These are phyloP conservation scores for Microtus montanus DNA, from an alignment of 2,113 vertebrate genomes.

Conservation along the genomic window DNA sequence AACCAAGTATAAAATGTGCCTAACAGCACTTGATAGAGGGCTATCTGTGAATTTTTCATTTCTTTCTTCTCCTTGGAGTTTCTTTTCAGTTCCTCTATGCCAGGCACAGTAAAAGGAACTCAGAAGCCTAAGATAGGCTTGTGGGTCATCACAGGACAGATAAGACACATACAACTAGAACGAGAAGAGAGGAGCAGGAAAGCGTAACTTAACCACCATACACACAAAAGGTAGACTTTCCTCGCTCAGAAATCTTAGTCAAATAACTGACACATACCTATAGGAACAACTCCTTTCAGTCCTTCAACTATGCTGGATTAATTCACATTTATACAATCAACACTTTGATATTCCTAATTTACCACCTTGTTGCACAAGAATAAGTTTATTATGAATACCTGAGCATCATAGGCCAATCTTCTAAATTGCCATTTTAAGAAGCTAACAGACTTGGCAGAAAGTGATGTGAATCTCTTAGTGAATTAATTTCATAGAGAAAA, in stretches of 20 bases:
- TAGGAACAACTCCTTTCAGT: not conserved
- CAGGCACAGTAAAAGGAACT: not conserved
- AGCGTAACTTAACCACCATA: not conserved
- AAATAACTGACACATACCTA: not conserved
- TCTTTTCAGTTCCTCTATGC: not conserved
- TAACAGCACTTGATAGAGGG: not conserved
- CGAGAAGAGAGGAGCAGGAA: not conserved
- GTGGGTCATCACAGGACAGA: not conserved
- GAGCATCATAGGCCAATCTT: not conserved
- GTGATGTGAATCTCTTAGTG: constrained; percentile 19
- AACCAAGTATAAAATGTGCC: not conserved
- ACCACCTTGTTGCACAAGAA: constrained; percentile 12
- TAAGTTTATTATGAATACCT: not conserved
- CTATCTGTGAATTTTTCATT: not conserved
- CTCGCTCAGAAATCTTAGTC: not conserved
- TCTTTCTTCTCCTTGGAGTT: not conserved
- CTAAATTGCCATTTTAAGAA: constrained; percentile 54
- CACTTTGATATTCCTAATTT: constrained; percentile 37
- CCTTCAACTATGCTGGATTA: constrained; percentile 11
- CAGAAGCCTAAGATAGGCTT: not conserved
- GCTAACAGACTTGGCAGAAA: constrained; percentile 37
- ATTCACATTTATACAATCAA: constrained; percentile 18
- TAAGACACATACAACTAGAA: not conserved
- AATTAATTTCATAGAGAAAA: constrained; percentile 55
- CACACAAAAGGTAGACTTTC: not conserved